Evolutionary conservation across 1,140 invertebrate genomes (phyloP).

Genomic region (Lordiphosa clarofinis): DNA sequence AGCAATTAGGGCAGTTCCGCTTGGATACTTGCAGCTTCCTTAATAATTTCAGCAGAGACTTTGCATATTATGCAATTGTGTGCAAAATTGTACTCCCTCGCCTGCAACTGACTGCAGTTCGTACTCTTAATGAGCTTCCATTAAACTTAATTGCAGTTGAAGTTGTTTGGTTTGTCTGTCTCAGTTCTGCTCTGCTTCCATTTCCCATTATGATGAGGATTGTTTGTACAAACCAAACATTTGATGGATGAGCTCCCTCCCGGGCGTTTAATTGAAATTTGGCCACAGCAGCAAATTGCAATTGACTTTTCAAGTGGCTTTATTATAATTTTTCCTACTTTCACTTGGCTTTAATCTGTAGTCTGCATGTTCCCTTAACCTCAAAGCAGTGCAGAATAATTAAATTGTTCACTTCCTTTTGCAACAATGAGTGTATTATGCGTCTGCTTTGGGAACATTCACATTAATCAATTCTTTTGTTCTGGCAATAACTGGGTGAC

Average conservation of each 20-base stretch:
- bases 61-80: slow-evolving; percentile 58
- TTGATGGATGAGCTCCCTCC: slow-evolving; percentile 18
- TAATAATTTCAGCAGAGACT: slow-evolving; percentile 37
- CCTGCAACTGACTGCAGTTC: slow-evolving; percentile 40
- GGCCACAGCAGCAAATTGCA: slow-evolving; percentile 1
- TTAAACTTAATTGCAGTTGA: slow-evolving; percentile 76
- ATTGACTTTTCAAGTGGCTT: slow-evolving; percentile 16
- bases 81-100: slow-evolving; percentile 24
- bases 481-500: slow-evolving; percentile 59
- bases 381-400: slow-evolving; percentile 55
- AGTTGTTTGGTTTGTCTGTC: slow-evolving; percentile 51
- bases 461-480: slow-evolving; percentile 74
- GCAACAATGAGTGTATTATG: slow-evolving; percentile 40
- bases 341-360: slow-evolving; percentile 52
- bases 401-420: slow-evolving; percentile 70
- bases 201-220: slow-evolving; percentile 4
- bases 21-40: slow-evolving; percentile 32
- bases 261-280: slow-evolving; percentile 47
- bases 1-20: slow-evolving; percentile 54
- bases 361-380: slow-evolving; percentile 58
- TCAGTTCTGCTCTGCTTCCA: slow-evolving; percentile 1
- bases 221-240: slow-evolving; percentile 41
- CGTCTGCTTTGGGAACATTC: slow-evolving; percentile 50
- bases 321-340: slow-evolving; percentile 42
- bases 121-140: slow-evolving; percentile 72